Evolutionary conservation across 2,113 vertebrate species (phyloP).

Genomic region (Lycaon pictus): DNA sequence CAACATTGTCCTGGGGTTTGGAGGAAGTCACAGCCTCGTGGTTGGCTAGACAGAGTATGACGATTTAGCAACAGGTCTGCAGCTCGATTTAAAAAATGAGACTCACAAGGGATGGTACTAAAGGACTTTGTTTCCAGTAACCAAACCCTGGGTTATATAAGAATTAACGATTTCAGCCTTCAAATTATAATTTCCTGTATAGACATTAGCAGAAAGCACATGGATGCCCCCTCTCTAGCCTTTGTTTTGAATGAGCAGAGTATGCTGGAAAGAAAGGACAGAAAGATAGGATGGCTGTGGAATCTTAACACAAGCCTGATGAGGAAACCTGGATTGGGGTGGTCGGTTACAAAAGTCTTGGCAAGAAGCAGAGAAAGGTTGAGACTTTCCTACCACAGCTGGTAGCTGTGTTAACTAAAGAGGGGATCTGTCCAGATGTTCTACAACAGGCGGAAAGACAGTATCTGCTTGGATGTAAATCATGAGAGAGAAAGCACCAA

Average conservation of each 20-base stretch:
- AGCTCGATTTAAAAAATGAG: conserved; percentile 3
- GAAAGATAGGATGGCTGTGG: not conserved
- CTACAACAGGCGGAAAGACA: not conserved
- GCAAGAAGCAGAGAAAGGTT: not conserved
- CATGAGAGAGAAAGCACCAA: not conserved
- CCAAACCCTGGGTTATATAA: not conserved
- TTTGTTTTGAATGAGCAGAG: not conserved
- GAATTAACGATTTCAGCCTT: not conserved
- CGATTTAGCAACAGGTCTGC: conserved; percentile 34
- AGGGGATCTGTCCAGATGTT: not conserved
- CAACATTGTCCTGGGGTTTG: not conserved
- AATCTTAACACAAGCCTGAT: not conserved
- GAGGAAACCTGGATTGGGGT: not conserved
- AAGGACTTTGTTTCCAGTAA: conserved; percentile 31
- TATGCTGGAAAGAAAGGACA: not conserved
- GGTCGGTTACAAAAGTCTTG: not conserved
- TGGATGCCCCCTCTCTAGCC: not conserved
- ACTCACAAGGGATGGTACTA: not conserved
- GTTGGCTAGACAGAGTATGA: not conserved
- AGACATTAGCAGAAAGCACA: not conserved
- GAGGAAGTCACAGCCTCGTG: not conserved
- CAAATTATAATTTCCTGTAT: not conserved
- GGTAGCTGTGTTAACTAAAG: not conserved
- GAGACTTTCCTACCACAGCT: not conserved
- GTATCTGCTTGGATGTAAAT: not conserved